Base-by-base conservation (phyloP, 2,113 vertebrate species). In the Apeltes quadracus region DNA sequence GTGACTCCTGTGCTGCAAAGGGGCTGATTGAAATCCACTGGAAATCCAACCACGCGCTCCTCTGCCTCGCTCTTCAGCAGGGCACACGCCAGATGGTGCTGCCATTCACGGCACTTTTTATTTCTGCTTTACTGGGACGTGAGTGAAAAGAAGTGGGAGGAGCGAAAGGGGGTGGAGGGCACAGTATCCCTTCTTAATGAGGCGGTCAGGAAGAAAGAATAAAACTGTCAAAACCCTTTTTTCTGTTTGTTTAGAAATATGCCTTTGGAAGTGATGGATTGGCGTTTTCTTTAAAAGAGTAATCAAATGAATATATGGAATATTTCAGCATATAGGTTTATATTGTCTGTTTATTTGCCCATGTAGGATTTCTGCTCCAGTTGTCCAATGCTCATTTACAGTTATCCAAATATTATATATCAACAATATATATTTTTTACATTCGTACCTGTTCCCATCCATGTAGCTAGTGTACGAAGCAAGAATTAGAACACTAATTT, bases 21-120 rank as follows among this genome's bases (percentile, higher is more conserved):
- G 59, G 85, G 69, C 75, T 84, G 84, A 86, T 86, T 87, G 67
- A 88, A 91, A 90, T 86, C 78, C 79, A 79, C 54, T 83, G 71
- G 72, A 89, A 87, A 83, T 78, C 84, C 84, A 70, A 56, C 76
- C 56, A 32, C 61, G 61, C 12, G 29, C 36, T 53, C 56, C 58
- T 77, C 56, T 58, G 74, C 25, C 50, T 75, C 41, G n/a, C 64
- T 72, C 79, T 83, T 74, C 57, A 59, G 63, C 65, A 48, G 44
- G 68, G 58, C 76, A 75, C 64, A 65, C 48, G 70, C 79, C 83
- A 89, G 85, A 88, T 85, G 88, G 79, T 72, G 57, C 83, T 82
- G 82, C 81, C 74, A 77, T 86, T 88, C 82, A 82, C 32, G 36
- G 64, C 56, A 85, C 66, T 32, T 87, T 53, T 81, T 86, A 76